Base-by-base conservation (phyloP, 2,888 invertebrate species). In the Tenthredo amoena region DNA sequence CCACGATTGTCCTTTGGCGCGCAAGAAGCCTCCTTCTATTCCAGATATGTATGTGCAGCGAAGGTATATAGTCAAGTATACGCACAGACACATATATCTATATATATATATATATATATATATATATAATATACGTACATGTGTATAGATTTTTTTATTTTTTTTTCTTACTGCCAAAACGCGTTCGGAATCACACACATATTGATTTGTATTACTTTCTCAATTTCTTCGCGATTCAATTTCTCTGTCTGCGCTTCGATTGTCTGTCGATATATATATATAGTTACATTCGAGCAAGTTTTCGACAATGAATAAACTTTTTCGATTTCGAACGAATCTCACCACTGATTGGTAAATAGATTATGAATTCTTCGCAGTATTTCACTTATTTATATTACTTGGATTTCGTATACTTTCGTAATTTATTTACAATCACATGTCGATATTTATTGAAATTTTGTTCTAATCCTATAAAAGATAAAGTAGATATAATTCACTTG, bases 221-320 rank as follows among this genome's bases (percentile, higher is more conserved):
- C 43, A 43, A 74, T 74, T 43, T 74, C 72, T 74, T 74, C 18
- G 7, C 72, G 43, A 43, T 74, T 74, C 72, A 74, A 74, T 74
- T 74, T 40, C 72, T 40, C 72, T 40, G 21, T 74, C 37, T 74
- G 40, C 15, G 21, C 18, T 43, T 15, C 43, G 43, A 74, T 74
- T 26, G 72, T 43, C 72, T 43, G 26, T 43, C 40, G 43, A 26
- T 26, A 26, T 26, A 26, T 43, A 6, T n/a, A 9, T 74, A 74
- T 18, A 68, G 15, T 12, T 68, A 26, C 21, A 43, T 74, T 74
- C 43, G 12, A 26, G 43, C 10, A 43, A 26, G 31, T 74, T 40
- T 43, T 74, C 43, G 21, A 43, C 43, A 74, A 43, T 74, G 40
- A 18, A 34, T 34, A 43, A 43, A 74, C 43, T 43, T 74, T 43